Conservation (phyloP, 2,797 vertebrate species). For the Acestrorhynchus altus region DNA sequence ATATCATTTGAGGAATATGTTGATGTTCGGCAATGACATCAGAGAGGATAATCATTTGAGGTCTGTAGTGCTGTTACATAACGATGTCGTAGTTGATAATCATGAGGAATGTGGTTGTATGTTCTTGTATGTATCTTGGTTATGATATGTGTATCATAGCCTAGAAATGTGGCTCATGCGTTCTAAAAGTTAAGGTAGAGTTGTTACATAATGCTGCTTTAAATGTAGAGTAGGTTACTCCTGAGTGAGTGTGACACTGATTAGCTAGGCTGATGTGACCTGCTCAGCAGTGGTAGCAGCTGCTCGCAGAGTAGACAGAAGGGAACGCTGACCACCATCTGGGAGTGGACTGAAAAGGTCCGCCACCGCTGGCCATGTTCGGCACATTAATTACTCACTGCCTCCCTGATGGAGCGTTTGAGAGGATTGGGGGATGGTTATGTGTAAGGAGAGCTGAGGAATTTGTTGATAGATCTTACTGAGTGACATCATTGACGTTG, state of each 20-base stretch:
- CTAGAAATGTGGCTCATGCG: too few species aligned
- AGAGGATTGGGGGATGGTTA: neutral
- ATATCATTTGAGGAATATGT: too few species aligned
- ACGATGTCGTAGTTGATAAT: too few species aligned
- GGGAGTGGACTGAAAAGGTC: slow-evolving; percentile 39
- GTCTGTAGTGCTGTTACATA: too few species aligned
- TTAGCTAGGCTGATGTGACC: slow-evolving; percentile 55
- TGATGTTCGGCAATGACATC: too few species aligned
- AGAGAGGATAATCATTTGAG: too few species aligned
- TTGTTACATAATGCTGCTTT: too few species aligned
- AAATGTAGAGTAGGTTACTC: neutral
- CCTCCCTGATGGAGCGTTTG: slow-evolving; percentile 1
- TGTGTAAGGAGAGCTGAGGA: neutral
- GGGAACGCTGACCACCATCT: slow-evolving; percentile 45
- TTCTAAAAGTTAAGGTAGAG: too few species aligned
- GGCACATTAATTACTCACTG: slow-evolving; percentile 47
- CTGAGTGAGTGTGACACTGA: slow-evolving; percentile 43
- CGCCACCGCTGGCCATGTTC: slow-evolving; percentile 30
- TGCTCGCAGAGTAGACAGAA: neutral
- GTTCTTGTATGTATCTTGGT: too few species aligned
- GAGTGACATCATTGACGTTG: neutral
- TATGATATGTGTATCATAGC: too few species aligned
- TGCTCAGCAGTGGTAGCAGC: neutral
- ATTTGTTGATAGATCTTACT: neutral
- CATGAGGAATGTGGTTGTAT: too few species aligned